A percentile compares a stretch with the other conserved stretches of the same genome.
Conservation (phyloP, 2,113 vertebrate genomes). For the Dicrurus megarhynchus region DNA sequence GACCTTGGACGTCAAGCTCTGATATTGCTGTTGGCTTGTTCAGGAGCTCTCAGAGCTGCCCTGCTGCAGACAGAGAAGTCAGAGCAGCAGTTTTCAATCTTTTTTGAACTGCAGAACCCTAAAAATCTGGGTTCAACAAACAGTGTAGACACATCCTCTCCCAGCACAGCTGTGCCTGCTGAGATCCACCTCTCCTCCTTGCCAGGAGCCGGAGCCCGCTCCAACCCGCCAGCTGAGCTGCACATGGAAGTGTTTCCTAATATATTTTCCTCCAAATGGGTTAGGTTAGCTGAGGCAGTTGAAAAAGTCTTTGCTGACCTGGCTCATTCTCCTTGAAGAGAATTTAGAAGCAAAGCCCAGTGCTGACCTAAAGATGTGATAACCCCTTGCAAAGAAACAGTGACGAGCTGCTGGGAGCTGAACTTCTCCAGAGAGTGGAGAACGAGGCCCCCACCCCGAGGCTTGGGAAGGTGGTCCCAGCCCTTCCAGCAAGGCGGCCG, state of each 20-base stretch:
- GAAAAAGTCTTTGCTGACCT: conserved; percentile 36
- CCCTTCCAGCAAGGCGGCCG: neutral
- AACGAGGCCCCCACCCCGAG: rapidly evolving
- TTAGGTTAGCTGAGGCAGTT: neutral
- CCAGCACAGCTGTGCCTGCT: conserved; percentile 57
- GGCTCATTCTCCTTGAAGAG: conserved; percentile 35
- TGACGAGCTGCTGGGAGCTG: neutral
- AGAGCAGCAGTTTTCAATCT: neutral
- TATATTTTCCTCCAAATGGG: neutral
- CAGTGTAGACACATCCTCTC: neutral
- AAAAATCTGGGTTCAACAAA: neutral
- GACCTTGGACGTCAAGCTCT: neutral
- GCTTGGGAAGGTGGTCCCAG: neutral
- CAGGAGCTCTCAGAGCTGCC: neutral
- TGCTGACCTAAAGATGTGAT: neutral
- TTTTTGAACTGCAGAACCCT: neutral
- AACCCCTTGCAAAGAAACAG: neutral
- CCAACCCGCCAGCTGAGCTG: conserved; percentile 27
- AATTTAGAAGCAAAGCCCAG: neutral
- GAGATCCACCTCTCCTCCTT: conserved; percentile 27
- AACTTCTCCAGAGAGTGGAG: neutral
- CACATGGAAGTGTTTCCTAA: neutral
- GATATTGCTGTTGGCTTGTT: neutral
- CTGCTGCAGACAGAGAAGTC: neutral
- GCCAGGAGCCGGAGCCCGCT: neutral